Conservation (phyloP, 2,113 vertebrate genomes). For the Cryptomyrus ogoouensis region DNA sequence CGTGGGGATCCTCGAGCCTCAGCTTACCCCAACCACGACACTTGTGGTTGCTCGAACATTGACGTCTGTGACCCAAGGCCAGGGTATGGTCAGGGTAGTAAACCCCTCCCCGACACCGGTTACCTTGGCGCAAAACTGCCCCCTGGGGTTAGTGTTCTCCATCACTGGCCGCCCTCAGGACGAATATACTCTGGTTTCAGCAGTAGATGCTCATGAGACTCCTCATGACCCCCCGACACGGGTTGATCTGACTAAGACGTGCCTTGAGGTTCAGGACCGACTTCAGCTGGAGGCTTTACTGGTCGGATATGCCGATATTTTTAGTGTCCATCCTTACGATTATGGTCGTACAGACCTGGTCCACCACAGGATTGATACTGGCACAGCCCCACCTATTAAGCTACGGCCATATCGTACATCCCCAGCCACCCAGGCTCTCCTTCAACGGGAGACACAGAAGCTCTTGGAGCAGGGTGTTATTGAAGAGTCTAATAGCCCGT, state of each 20-base stretch:
- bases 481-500: too few relatives aligned
- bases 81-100: too few relatives aligned
- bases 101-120: too few relatives aligned
- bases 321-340: background rate
- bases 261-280: background rate
- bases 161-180: background rate
- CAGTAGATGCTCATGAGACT: background rate
- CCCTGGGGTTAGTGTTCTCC: background rate
- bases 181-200: background rate
- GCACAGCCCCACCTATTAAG: background rate
- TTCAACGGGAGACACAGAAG: background rate
- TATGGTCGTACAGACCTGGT: background rate
- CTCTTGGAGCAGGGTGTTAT: too few relatives aligned
- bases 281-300: background rate
- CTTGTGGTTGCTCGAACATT: too few relatives aligned
- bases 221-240: too few relatives aligned
- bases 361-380: background rate
- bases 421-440: background rate
- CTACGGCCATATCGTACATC: background rate
- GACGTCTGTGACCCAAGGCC: too few relatives aligned
- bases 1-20: too few relatives aligned
- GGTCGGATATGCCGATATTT: background rate
- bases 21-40: too few relatives aligned
- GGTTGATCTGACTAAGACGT: background rate
- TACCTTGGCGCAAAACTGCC: too few relatives aligned